Percentiles rank a stretch among this genome's conserved stretches.
Evolutionary conservation across 1,140 invertebrate genomes (phyloP).

Genomic region (Drosophila seguyi): DNA sequence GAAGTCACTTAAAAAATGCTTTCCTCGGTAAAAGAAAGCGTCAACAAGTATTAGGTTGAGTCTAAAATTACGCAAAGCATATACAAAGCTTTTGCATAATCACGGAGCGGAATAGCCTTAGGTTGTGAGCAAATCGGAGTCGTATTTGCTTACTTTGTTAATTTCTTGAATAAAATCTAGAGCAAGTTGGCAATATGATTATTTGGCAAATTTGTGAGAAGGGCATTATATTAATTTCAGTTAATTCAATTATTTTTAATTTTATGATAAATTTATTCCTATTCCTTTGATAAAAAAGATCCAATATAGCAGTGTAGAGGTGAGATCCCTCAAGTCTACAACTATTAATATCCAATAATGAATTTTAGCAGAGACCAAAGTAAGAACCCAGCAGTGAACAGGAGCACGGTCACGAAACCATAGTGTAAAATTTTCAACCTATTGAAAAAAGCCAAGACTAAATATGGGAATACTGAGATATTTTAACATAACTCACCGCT

Average conservation of each 20-base stretch:
- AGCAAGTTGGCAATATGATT: too few species aligned
- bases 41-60: neutral
- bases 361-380: conserved; percentile 19
- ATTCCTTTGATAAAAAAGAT: neutral
- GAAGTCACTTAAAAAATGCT: neutral
- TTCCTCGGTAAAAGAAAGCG: neutral
- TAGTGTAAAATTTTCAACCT: conserved; percentile 32
- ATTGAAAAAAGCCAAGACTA: neutral
- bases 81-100: too few species aligned
- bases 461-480: too few species aligned
- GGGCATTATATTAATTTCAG: too few species aligned
- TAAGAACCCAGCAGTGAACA: neutral
- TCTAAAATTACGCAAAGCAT: too few species aligned
- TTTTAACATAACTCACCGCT: conserved; percentile 1
- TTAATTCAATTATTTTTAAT: too few species aligned
- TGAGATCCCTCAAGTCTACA: neutral
- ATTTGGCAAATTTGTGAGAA: too few species aligned
- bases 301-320: neutral
- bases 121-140: too few species aligned
- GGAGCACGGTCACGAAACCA: neutral
- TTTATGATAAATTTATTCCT: neutral
- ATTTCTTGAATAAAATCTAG: too few species aligned
- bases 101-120: too few species aligned
- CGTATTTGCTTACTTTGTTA: too few species aligned
- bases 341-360: neutral